Evolutionary conservation across 2,113 vertebrate genomes (phyloP).

Genomic region (Acanthisitta chloris): DNA sequence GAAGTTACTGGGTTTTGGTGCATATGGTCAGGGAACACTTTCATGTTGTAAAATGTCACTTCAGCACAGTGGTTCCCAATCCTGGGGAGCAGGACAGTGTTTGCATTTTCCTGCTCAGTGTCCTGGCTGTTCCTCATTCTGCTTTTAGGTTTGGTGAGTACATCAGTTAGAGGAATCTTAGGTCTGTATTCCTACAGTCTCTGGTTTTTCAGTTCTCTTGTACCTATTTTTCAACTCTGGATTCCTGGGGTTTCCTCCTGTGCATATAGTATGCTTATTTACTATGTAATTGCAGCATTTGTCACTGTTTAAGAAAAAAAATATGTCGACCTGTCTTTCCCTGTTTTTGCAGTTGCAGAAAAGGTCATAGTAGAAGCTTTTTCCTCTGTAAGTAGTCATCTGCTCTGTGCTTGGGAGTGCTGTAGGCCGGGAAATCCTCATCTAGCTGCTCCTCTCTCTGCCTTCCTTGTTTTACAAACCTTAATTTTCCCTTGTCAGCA

Average conservation of each 20-base stretch:
- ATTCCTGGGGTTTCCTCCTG: background rate
- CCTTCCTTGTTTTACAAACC: background rate
- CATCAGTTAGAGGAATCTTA: background rate
- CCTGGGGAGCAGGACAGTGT: background rate
- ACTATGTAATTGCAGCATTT: background rate
- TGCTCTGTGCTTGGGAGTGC: background rate
- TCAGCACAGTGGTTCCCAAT: background rate
- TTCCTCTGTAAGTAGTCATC: background rate
- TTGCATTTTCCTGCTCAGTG: fast-evolving
- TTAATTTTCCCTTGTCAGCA: background rate
- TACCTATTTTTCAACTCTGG: background rate
- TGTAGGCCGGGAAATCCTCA: background rate
- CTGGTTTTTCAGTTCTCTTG: background rate
- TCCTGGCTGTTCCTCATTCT: background rate
- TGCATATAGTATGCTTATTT: fast-evolving
- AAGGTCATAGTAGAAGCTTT: background rate
- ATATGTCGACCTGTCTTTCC: background rate
- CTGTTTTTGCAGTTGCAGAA: background rate
- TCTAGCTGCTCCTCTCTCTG: background rate
- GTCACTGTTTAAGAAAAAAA: background rate
- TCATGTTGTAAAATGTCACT: background rate
- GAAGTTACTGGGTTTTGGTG: background rate
- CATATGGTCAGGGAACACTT: background rate
- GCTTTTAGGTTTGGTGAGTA: background rate
- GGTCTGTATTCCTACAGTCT: background rate